Conservation (phyloP, 2,113 vertebrate genomes). For the Suncus etruscus region DNA sequence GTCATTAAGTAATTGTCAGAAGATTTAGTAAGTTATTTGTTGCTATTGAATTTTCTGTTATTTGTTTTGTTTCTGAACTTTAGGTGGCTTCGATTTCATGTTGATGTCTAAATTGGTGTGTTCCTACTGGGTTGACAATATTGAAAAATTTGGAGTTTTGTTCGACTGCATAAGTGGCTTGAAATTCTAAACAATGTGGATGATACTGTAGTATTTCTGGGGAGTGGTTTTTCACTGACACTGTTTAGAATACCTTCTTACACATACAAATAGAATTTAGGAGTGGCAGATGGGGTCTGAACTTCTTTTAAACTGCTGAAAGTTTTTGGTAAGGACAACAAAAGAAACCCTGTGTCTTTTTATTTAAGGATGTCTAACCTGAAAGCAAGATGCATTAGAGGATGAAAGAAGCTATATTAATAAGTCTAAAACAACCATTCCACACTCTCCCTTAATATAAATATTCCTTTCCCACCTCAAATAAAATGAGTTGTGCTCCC, state of each 20-base stretch:
- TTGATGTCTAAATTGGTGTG: too few relatives aligned
- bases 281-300: neutral
- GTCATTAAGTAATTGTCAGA: too few relatives aligned
- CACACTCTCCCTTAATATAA: too few relatives aligned
- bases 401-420: neutral
- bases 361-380: neutral
- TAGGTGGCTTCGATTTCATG: too few relatives aligned
- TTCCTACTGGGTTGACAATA: too few relatives aligned
- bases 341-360: neutral
- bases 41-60: too few relatives aligned
- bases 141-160: too few relatives aligned
- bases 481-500: too few relatives aligned
- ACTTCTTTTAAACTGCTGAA: constrained; percentile 24
- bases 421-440: neutral
- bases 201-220: too few relatives aligned
- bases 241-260: neutral
- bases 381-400: neutral
- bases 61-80: too few relatives aligned
- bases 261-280: neutral
- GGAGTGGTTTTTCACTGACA: neutral
- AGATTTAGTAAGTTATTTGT: too few relatives aligned
- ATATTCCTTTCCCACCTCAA: too few relatives aligned
- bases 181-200: neutral
- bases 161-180: neutral
- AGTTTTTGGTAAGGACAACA: neutral